phyloP scores from a whole-genome alignment of 2,888 invertebrate species.

The Terebella lapidaria region DNA sequence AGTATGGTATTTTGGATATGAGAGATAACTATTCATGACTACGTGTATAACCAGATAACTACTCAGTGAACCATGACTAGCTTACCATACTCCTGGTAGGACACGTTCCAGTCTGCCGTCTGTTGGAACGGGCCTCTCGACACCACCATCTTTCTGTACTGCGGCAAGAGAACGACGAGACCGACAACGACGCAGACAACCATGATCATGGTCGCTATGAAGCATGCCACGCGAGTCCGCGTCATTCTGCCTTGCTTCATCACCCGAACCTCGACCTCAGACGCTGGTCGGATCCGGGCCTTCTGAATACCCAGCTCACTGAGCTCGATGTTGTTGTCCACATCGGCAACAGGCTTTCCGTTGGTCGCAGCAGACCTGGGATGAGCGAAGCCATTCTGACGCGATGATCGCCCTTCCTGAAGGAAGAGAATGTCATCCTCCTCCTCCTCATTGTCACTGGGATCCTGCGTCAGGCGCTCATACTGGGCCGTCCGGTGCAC shows the following conservation, averaged over 20 bases:
- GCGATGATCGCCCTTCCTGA: neutral
- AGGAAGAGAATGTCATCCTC: conserved; percentile 1
- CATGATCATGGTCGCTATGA: neutral
- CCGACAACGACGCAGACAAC: neutral
- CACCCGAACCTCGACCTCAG: neutral
- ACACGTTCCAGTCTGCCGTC: neutral
- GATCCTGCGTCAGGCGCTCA: neutral
- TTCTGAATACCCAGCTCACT: neutral
- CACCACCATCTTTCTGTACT: no score
- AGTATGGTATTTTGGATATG: no score
- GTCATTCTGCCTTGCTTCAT: neutral
- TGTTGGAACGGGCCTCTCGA: neutral
- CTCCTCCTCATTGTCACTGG: conserved; percentile 2
- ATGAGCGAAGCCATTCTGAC: neutral
- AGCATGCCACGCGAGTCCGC: neutral
- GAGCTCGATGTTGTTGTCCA: neutral
- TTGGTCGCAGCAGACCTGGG: neutral
- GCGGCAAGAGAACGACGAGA: neutral
- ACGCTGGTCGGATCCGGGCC: neutral
- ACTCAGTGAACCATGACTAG: no score
- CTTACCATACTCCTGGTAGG: neutral
- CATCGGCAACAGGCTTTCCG: neutral
- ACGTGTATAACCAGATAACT: no score
- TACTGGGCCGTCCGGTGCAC: neutral
- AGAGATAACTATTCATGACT: no score